Evolutionary conservation across 2,888 invertebrate genomes (phyloP).

Genomic region (Scaptomyza tumidula): DNA sequence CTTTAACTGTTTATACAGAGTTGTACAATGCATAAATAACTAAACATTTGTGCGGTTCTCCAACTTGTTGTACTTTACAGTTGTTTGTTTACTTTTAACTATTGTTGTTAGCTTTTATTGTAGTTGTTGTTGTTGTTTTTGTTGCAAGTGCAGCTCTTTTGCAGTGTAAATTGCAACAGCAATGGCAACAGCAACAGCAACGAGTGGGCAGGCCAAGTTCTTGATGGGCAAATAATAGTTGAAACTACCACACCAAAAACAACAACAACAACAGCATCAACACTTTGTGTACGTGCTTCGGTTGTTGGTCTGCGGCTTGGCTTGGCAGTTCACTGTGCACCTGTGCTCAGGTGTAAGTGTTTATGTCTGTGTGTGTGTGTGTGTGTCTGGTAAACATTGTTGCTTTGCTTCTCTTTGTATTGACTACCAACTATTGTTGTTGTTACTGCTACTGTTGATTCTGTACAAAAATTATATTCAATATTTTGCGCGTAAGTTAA

Average conservation of each 20-base stretch:
- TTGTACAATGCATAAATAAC: conserved; percentile 31
- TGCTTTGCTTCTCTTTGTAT: conserved; percentile 19
- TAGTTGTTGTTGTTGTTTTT: conserved; percentile 30
- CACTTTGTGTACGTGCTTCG: conserved; percentile 65
- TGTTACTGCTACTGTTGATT: conserved; percentile 29
- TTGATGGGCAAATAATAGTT: conserved; percentile 78
- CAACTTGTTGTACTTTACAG: conserved; percentile 37
- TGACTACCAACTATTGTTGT: conserved; percentile 13
- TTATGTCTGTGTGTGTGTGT: conserved; percentile 6
- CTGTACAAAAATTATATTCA: conserved; percentile 49
- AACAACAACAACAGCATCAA: conserved; percentile 27
- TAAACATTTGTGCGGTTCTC: conserved; percentile 44
- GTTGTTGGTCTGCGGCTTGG: conserved; percentile 55
- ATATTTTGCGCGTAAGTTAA: conserved; percentile 39
- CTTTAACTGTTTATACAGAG: conserved; percentile 19
- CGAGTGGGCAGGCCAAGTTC: conserved; percentile 70
- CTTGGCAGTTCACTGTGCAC: conserved; percentile 50
- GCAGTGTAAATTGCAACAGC: conserved; percentile 56
- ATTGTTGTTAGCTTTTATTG: conserved; percentile 31
- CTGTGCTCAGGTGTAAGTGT: conserved; percentile 49
- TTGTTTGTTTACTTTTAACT: conserved; percentile 18
- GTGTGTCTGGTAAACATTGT: conserved; percentile 46
- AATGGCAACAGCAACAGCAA: conserved; percentile 39
- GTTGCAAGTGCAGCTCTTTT: conserved; percentile 37
- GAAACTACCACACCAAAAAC: conserved; percentile 58